Evolutionary conservation across 2,113 vertebrate genomes (phyloP), one percentile per base, ranked within the genome.

Genomic region (Trogon melanurus): DNA sequence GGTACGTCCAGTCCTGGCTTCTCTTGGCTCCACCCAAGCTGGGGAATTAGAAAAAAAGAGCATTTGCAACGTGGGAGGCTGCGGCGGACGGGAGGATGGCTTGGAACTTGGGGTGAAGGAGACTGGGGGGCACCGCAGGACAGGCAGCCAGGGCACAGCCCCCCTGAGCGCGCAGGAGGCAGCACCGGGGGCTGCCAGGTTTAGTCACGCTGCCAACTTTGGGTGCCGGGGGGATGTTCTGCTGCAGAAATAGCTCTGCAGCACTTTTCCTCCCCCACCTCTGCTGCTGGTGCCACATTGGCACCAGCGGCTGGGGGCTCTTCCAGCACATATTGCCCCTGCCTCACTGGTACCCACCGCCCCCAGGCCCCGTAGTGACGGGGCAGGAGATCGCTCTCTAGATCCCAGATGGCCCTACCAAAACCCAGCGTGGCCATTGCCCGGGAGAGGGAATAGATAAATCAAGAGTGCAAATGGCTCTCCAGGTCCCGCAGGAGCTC

Each of bases 221-320:
- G 5, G 62, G 34, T 74, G 32, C 67, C 1, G 5, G 15, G 51
- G 60, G 23, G 41, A 65, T 72, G 67, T 88, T 95, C 75, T 62
- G 64, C 50, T 58, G 50, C 76, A 85, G 70, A 96, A 96, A 91
- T 45, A 89, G 83, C 65, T 87, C 76, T 73, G 72, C 76, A 67
- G 65, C 1, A 11, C 74, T 76, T 74, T 36, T 32, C 73, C 71
- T 88, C 83, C 74, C 44, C 17, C 4, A 0, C 4, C 50, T 88
- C 76, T 88, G 51, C 76, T 88, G 67, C 69, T 50, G 67, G 26
- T 17, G 58, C 81, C n/a, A 57, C 1, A 2, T 25, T 51, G 86
- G n/a, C 36, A 36, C 36, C 36, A 30, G 50, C 5, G 1, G 48
- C 29, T 1, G 3, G 61, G 34, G 45, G 11, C 27, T 65, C 45